Evolutionary conservation across 2,888 invertebrate genomes (phyloP).

Genomic region (Phymatocera aterrima): DNA sequence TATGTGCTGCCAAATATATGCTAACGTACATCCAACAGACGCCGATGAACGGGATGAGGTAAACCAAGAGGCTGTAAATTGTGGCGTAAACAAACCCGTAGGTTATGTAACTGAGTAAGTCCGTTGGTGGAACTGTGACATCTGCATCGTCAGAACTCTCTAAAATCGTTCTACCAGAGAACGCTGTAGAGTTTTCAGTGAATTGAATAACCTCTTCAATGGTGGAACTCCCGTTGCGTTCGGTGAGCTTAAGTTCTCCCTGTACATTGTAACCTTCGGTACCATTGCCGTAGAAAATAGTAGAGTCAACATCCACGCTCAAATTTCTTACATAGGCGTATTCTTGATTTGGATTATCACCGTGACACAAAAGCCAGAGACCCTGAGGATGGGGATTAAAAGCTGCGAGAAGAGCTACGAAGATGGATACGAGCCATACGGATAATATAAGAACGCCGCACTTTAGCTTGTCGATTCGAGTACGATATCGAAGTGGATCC

Average conservation of each 20-base stretch:
- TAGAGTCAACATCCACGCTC: slow-evolving; percentile 45
- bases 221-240: slow-evolving; percentile 20
- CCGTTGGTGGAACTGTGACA: slow-evolving; percentile 49
- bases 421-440: slow-evolving; percentile 75
- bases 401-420: slow-evolving; percentile 74
- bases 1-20: slow-evolving; percentile 86
- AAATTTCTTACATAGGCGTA: neutral
- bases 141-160: slow-evolving; percentile 33
- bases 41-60: slow-evolving; percentile 77
- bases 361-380: slow-evolving; percentile 73
- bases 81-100: slow-evolving; percentile 75
- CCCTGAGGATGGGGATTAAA: slow-evolving; percentile 74
- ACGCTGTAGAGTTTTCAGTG: slow-evolving; percentile 50
- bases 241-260: slow-evolving; percentile 41
- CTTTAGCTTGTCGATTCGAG: slow-evolving; percentile 76
- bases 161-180: neutral
- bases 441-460: slow-evolving; percentile 75
- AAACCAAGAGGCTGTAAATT: slow-evolving; percentile 74
- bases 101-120: slow-evolving; percentile 58
- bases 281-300: slow-evolving; percentile 43
- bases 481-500: slow-evolving; percentile 80
- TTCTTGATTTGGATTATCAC: neutral
- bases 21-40: slow-evolving; percentile 86
- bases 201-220: slow-evolving; percentile 52
- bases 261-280: slow-evolving; percentile 47